Conservation (phyloP, 1,140 invertebrate genomes). For the Zaprionus davidi region DNA sequence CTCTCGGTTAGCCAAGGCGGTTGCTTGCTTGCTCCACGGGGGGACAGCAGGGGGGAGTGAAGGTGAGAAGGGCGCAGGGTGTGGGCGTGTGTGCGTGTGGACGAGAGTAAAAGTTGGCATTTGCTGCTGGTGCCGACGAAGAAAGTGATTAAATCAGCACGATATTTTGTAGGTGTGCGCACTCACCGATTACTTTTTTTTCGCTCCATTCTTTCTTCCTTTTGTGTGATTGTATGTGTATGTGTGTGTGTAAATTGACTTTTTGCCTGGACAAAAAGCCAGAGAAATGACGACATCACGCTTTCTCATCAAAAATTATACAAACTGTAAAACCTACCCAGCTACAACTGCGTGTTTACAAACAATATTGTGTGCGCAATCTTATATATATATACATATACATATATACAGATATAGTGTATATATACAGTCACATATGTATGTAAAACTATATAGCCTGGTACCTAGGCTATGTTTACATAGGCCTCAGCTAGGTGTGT, state of each 20-base stretch:
- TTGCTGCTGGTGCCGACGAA: slow-evolving; percentile 71
- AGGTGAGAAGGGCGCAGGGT: background rate
- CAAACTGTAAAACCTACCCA: slow-evolving; percentile 52
- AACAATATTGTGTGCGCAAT: slow-evolving; percentile 50
- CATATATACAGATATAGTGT: background rate
- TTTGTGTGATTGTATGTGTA: slow-evolving; percentile 35
- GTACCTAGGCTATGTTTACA: slow-evolving; percentile 2
- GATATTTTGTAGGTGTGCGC: slow-evolving; percentile 81
- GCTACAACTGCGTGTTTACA: slow-evolving; percentile 51
- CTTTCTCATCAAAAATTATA: slow-evolving; percentile 60
- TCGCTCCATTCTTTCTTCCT: slow-evolving; percentile 24
- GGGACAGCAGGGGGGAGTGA: background rate
- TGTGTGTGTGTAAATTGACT: slow-evolving; percentile 67
- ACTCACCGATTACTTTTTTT: slow-evolving; percentile 76
- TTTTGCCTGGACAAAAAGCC: slow-evolving; percentile 75
- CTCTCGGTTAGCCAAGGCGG: slow-evolving; percentile 56
- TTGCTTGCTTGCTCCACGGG: background rate
- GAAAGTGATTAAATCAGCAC: slow-evolving; percentile 82
- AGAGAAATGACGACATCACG: slow-evolving; percentile 79
- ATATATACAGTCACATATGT: slow-evolving; percentile 14
- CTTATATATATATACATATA: slow-evolving; percentile 12
- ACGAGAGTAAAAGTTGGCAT: slow-evolving; percentile 76
- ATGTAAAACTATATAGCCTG: slow-evolving; percentile 13
- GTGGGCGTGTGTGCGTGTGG: slow-evolving; percentile 57
- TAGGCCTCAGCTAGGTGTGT: slow-evolving; percentile 23